These are phyloP conservation scores for Helostoma temminkii DNA, from an alignment of 2,797 vertebrate species.

Conservation along the genomic window DNA sequence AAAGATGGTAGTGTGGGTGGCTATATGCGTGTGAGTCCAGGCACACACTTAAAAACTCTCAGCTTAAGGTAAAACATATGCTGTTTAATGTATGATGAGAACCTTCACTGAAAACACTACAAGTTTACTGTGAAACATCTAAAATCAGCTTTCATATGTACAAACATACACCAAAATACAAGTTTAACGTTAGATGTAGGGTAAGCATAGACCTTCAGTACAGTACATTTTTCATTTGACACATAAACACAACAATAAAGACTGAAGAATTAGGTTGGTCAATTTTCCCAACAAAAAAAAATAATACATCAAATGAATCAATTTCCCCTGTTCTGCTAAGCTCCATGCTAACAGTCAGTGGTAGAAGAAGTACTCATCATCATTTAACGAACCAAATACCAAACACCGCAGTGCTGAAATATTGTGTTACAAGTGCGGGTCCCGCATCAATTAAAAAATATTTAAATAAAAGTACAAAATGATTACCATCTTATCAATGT, in stretches of 20 bases:
- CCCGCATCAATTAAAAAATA: too few species aligned
- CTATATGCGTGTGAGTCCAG: slow-evolving; percentile 14
- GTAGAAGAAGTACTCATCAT: too few species aligned
- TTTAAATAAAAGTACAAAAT: too few species aligned
- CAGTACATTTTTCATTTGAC: neutral
- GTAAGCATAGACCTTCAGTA: too few species aligned
- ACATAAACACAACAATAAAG: slow-evolving; percentile 24
- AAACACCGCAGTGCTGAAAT: too few species aligned
- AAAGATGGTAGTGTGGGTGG: slow-evolving; percentile 37
- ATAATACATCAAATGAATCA: too few species aligned
- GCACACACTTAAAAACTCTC: slow-evolving; percentile 22
- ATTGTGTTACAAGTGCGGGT: too few species aligned
- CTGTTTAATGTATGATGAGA: slow-evolving; percentile 37
- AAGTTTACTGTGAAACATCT: slow-evolving; percentile 37
- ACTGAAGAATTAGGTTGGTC: neutral
- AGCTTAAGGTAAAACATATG: slow-evolving; percentile 34
- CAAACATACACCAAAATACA: slow-evolving; percentile 21
- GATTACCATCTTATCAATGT: too few species aligned
- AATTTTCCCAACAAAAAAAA: too few species aligned
- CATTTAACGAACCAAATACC: too few species aligned
- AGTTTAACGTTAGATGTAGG: slow-evolving; percentile 9
- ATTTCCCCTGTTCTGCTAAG: too few species aligned
- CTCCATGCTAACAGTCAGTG: too few species aligned
- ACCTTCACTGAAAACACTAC: slow-evolving; percentile 28
- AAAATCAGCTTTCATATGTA: neutral